Conservation (phyloP, 2,888 invertebrate genomes). For the Anaspis maculata region DNA sequence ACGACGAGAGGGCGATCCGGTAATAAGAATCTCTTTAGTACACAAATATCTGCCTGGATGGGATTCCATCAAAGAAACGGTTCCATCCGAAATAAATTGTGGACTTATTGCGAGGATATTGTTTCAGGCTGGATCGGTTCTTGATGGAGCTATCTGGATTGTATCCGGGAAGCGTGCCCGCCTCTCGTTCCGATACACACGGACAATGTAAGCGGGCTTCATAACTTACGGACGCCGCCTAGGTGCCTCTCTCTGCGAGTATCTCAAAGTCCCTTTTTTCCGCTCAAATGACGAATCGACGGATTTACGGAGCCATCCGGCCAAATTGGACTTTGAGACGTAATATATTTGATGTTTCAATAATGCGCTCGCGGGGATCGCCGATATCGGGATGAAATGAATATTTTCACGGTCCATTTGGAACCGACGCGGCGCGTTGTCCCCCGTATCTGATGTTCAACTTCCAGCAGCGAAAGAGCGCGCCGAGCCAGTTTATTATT, state of each 20-base stretch:
- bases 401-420: no score
- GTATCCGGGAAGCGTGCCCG: constrained; percentile 20
- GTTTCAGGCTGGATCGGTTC: constrained; percentile 33
- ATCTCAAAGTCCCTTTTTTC: no score
- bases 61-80: constrained; percentile 30
- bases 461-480: no score
- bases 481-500: no score
- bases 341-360: constrained; percentile 12
- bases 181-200: constrained; percentile 22
- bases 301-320: constrained; percentile 3
- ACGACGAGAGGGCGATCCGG: constrained; percentile 24
- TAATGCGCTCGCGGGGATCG: no score
- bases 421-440: no score
- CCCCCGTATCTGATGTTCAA: no score
- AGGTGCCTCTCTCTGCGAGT: constrained; percentile 10
- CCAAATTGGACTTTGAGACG: constrained; percentile 4
- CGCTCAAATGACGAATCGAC: constrained; percentile 14
- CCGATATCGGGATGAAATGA: no score
- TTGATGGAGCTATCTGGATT: constrained; percentile 30
- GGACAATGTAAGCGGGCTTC: constrained; percentile 26
- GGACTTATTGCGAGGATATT: constrained; percentile 33
- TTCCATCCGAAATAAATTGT: constrained; percentile 34
- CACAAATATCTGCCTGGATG: constrained; percentile 32
- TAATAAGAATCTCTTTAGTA: constrained; percentile 35
- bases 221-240: constrained; percentile 23